phyloP scores from a whole-genome alignment of 2,113 vertebrate species.

The Calyptomena viridis region DNA sequence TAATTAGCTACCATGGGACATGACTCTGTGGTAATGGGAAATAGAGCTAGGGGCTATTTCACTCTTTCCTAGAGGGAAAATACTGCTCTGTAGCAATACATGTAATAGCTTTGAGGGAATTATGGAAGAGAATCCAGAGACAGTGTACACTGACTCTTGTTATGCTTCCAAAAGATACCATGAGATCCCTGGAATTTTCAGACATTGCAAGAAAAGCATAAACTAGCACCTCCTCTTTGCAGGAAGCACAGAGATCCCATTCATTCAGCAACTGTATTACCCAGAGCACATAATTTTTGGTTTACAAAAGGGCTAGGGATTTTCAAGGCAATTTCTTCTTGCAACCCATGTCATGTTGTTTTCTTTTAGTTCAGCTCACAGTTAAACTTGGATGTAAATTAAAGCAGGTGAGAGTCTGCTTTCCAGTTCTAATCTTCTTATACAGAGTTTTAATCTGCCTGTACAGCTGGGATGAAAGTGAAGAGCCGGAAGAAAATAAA shows the following conservation, averaged over 20 bases:
- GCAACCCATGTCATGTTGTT: background rate
- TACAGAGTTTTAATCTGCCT: background rate
- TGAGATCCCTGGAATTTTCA: background rate
- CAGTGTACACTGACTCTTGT: rapidly evolving
- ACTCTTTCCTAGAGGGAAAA: background rate
- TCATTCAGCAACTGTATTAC: background rate
- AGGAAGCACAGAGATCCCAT: background rate
- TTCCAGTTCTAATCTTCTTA: background rate
- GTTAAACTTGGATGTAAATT: background rate
- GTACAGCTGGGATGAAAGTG: background rate
- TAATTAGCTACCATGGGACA: background rate
- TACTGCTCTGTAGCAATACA: background rate
- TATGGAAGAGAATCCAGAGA: background rate
- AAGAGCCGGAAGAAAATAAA: background rate
- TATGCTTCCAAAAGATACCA: background rate
- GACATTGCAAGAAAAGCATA: background rate
- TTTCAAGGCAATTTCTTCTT: background rate
- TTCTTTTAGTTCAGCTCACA: background rate
- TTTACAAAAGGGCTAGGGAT: background rate
- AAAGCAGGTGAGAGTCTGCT: background rate
- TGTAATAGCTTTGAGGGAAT: background rate
- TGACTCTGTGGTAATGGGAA: background rate
- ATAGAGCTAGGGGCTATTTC: background rate
- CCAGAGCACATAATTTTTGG: background rate
- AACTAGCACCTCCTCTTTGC: background rate